These are phyloP conservation scores for Peucedramus taeniatus DNA, from an alignment of 2,113 vertebrate genomes.

Conservation along the genomic window DNA sequence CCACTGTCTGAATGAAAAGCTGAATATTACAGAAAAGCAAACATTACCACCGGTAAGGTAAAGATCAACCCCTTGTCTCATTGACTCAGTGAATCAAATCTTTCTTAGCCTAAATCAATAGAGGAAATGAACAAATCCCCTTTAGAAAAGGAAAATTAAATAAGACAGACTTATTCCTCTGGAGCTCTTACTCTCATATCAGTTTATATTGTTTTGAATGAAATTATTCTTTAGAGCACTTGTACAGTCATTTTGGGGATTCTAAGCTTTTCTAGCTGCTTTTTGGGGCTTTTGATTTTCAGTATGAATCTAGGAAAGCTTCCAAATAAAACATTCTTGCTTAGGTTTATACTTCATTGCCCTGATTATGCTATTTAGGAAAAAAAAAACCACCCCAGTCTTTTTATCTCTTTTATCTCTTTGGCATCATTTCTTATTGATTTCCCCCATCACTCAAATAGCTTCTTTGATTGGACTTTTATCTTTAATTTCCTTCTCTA, in stretches of 20 bases:
- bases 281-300: not conserved
- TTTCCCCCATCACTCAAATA: not conserved
- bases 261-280: not conserved
- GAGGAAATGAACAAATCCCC: not conserved
- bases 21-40: not conserved
- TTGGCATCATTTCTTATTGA: not conserved
- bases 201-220: not conserved
- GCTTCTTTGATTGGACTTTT: not conserved
- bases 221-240: not conserved
- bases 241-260: not conserved
- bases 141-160: not conserved
- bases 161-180: not conserved
- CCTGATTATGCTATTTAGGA: not conserved
- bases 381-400: fast-evolving
- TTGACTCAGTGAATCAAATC: not conserved
- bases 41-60: not conserved
- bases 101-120: not conserved
- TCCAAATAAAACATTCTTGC: not conserved
- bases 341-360: not conserved
- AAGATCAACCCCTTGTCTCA: not conserved
- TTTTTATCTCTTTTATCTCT: not conserved
- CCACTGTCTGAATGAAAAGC: conserved; percentile 1
- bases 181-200: not conserved
- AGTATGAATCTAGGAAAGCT: not conserved
- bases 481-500: not conserved